Conservation (phyloP, 2,888 invertebrate genomes). For the Dolomedes plantarius region DNA sequence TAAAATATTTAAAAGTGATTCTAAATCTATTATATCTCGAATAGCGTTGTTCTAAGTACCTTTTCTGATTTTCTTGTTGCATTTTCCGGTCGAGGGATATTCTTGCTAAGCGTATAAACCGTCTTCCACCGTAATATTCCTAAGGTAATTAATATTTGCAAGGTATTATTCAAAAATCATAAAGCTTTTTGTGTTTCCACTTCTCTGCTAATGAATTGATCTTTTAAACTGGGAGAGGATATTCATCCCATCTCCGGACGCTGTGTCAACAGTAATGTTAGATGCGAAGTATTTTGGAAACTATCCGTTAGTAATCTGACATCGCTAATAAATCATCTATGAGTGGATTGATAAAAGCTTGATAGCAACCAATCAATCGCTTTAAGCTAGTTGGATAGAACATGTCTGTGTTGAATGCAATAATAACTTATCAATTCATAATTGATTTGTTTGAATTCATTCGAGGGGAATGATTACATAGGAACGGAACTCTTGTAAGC, state of each 20-base stretch:
- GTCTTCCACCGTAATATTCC: no score
- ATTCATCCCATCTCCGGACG: not conserved
- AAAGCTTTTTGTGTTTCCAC: not conserved
- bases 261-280: not conserved
- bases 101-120: no score
- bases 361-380: not conserved
- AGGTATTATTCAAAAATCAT: no score
- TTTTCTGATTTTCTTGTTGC: no score
- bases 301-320: not conserved
- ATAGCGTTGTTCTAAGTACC: no score
- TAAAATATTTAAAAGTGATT: no score
- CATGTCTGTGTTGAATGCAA: not conserved
- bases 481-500: not conserved
- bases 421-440: constrained; percentile 6
- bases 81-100: no score
- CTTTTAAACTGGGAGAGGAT: not conserved
- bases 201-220: not conserved
- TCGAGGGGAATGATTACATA: not conserved
- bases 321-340: not conserved
- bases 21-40: no score
- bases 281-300: constrained; percentile 1
- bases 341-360: not conserved
- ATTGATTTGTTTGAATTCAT: constrained; percentile 4
- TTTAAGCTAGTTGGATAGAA: not conserved
- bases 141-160: no score